Evolutionary conservation across 2,888 invertebrate genomes (phyloP), one percentile per base, ranked within the genome.

Genomic region (Ophion obscuratus): DNA sequence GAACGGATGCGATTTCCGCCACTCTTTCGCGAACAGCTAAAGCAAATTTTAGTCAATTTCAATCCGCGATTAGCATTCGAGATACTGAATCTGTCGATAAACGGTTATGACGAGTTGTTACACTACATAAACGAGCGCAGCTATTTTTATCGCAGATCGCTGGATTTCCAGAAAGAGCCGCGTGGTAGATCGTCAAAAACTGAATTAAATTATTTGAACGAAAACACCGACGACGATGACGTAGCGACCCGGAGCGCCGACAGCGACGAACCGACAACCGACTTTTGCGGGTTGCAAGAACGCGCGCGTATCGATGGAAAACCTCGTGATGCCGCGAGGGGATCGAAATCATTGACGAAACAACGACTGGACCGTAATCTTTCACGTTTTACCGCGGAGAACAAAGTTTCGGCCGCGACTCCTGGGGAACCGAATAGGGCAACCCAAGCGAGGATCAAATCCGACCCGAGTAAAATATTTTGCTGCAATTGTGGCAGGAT

Each of bases 381-480:
- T 59, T 14, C 59, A n/a, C 59, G 59, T 59, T 59, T 68, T 11
- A 44, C 40, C 24, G 47, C 44, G 9, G 44, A 40, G 14, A 59
- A 59, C 17, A 59, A 59, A 59, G 59, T 59, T 59, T 59, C 44
- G 44, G n/a, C 59, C 59, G 59, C 17, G 11, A 59, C 14, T n/a
- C n/a, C 17, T 3, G 44, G 59, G 17, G 59, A 59, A 59, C 5
- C 59, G 59, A 59, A 17, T 59, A 59, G 17, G n/a, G 2, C 11
- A 59, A 59, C 59, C n/a, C 59, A 17, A 36, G 7, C 7, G 3
- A 59, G 31, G 36, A 9, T 1, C 17, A 59, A 10, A n/a, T 36
- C n/a, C 53, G 73, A 59, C 9, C 59, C 36, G 31, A 59, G 24
- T 73, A 73, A 73, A 36, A 73, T 73, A 59, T 66, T 66, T 53